Base-by-base conservation (phyloP, 2,888 invertebrate species). In the Calliopum simillimum region DNA sequence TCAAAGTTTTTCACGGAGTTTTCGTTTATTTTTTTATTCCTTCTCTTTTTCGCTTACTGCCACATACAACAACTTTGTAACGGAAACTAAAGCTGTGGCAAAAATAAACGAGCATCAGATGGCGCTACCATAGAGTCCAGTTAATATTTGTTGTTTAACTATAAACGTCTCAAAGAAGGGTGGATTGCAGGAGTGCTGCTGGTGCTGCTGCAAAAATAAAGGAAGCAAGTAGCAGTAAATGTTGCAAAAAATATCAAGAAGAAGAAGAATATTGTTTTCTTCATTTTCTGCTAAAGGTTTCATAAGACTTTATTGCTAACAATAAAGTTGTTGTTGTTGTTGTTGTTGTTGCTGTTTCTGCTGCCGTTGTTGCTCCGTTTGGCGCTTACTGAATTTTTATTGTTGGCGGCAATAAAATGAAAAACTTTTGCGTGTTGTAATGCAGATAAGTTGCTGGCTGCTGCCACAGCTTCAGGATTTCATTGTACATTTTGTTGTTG, bases 361-460 rank as follows among this genome's bases (percentile, higher is more conserved):
- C 46, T 64, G 58, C 61, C 70, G 69, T 69, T 71, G 63, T 72
- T 72, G 44, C 66, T 72, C 64, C 19, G 68, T 66, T 49, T 63
- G 49, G 62, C 43, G 43, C 47, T 70, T 72, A 70, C 43, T 71
- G 23, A 55, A 23, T 69, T 70, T 74, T 70, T 68, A 72, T 74
- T 69, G 74, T 67, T 68, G 55, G 56, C 69, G 64, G 67, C 67
- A 64, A 69, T 69, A 68, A 74, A 72, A 72, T 68, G 59, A 23
- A 65, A 74, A 74, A 74, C 43, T 72, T 74, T 74, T 71, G 64
- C 61, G 71, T 68, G 72, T 71, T 51, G 64, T 74, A 74, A 71
- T 74, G 72, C 74, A 72, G 63, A 69, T 72, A 74, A 72, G 71
- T 74, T 74, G 61, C 64, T 71, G 74, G 71, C 72, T 74, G 61